Conservation (phyloP, 1,140 invertebrate species). For the Brachionus manjavacas region DNA sequence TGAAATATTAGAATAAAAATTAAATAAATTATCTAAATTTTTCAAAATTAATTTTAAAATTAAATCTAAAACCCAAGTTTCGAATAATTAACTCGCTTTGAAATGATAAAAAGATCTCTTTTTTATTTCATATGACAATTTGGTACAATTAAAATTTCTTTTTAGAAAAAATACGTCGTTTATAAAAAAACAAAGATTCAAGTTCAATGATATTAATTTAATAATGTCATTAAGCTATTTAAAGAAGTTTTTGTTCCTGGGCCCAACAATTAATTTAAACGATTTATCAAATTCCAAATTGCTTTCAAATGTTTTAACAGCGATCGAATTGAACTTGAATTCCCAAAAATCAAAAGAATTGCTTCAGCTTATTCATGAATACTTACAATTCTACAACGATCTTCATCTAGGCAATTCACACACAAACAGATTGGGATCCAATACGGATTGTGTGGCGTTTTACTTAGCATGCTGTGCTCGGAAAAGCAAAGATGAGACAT, state of each 20-base stretch:
- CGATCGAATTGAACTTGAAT: not conserved
- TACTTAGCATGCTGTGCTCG: not conserved
- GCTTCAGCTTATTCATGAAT: not conserved
- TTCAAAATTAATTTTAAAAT: too few relatives aligned
- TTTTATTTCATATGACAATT: not conserved
- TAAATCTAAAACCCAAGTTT: too few relatives aligned
- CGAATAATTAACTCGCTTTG: too few relatives aligned
- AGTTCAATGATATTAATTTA: not conserved
- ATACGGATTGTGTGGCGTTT: not conserved
- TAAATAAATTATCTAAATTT: too few relatives aligned
- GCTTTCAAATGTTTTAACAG: not conserved
- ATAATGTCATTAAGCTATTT: constrained; percentile 24
- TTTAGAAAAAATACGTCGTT: not conserved
- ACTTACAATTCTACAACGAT: not conserved
- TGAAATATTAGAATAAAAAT: too few relatives aligned
- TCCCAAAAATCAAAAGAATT: not conserved
- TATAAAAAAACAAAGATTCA: not conserved
- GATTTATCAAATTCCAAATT: not conserved
- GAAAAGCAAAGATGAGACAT: constrained; percentile 1
- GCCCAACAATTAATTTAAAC: not conserved
- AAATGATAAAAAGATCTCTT: too few relatives aligned
- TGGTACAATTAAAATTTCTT: not conserved
- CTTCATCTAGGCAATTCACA: not conserved
- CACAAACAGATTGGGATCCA: not conserved
- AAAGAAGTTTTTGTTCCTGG: not conserved